Evolutionary conservation across 2,113 vertebrate genomes (phyloP).

Genomic region (Edolisoma coerulescens): DNA sequence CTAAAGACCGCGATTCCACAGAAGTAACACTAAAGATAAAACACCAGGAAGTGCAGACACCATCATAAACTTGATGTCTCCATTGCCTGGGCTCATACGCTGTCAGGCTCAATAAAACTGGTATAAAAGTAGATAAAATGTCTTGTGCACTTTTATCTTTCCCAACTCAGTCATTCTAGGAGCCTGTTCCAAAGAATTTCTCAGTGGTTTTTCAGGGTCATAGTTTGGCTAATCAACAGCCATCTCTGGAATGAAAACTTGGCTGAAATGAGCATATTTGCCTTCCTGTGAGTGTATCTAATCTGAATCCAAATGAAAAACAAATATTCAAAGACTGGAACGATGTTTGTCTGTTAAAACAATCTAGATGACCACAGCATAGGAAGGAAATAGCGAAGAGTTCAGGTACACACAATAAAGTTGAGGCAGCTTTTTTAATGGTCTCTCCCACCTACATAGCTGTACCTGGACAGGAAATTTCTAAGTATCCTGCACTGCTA

Average conservation of each 20-base stretch:
- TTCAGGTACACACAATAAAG: not conserved
- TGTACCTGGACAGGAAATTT: not conserved
- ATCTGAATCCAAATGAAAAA: constrained; percentile 26
- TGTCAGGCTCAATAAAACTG: not conserved
- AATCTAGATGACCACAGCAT: not conserved
- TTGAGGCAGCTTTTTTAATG: not conserved
- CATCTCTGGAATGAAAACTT: constrained; percentile 22
- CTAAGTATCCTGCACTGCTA: not conserved
- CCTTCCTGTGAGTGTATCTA: not conserved
- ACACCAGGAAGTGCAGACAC: not conserved
- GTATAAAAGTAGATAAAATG: not conserved
- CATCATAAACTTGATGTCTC: not conserved
- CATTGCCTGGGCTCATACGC: not conserved
- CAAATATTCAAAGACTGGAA: not conserved
- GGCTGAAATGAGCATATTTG: not conserved
- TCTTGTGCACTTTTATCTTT: not conserved
- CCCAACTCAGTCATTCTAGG: not conserved
- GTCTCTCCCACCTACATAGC: not conserved
- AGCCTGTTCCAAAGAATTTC: not conserved
- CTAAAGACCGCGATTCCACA: not conserved
- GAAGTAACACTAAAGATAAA: not conserved
- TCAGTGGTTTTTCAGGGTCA: not conserved
- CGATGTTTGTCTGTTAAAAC: not conserved
- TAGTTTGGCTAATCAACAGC: not conserved
- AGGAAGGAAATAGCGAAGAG: not conserved